phyloP scores from a whole-genome alignment of 2,113 vertebrate genomes.

The Aphyosemion australe region DNA sequence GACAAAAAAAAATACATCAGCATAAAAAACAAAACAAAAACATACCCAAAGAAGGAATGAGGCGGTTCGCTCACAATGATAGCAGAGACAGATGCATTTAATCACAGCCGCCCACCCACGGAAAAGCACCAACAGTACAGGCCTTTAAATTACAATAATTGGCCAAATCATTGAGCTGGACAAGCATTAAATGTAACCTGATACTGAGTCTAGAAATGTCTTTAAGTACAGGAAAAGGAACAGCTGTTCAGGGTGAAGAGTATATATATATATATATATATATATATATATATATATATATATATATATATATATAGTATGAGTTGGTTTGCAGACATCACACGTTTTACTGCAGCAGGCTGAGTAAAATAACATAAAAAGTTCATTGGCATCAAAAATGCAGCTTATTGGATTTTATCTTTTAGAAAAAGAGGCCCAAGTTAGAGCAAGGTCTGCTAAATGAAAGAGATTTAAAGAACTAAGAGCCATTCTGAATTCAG shows the following conservation, averaged over 20 bases:
- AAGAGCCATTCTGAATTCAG: too few species aligned
- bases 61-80: background rate
- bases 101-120: slow-evolving; percentile 16
- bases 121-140: background rate
- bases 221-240: background rate
- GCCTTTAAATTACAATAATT: background rate
- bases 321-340: too few species aligned
- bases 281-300: too few species aligned
- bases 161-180: background rate
- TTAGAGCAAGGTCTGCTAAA: too few species aligned
- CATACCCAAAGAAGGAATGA: slow-evolving; percentile 13
- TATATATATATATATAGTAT: too few species aligned
- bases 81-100: slow-evolving; percentile 7
- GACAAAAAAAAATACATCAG: slow-evolving; percentile 15
- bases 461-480: too few species aligned
- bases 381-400: too few species aligned
- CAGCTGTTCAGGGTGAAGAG: slow-evolving; percentile 1
- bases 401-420: too few species aligned
- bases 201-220: background rate
- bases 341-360: too few species aligned
- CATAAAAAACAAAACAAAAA: slow-evolving; percentile 13
- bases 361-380: too few species aligned
- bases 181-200: background rate
- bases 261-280: too few species aligned
- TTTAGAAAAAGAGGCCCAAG: too few species aligned